These are phyloP conservation scores for Sinodicranocentrus sp. DNA, from an alignment of 2,888 invertebrate species.

Conservation along the genomic window DNA sequence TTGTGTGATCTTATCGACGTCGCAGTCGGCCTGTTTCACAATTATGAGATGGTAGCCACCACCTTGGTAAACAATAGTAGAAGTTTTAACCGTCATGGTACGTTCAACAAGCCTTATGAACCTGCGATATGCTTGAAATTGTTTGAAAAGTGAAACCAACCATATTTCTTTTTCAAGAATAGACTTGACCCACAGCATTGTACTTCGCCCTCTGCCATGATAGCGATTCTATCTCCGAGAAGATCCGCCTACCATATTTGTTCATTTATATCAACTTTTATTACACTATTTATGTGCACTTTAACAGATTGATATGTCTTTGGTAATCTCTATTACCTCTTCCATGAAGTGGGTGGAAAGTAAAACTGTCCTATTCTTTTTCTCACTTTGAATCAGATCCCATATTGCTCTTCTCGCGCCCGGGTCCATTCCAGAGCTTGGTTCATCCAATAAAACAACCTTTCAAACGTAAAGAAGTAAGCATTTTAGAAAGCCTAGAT, in stretches of 20 bases:
- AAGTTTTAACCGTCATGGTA: not conserved
- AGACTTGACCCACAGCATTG: constrained; percentile 89
- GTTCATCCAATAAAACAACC: constrained; percentile 80
- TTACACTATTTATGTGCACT: not conserved
- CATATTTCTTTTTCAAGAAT: constrained; percentile 88
- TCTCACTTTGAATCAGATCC: constrained; percentile 82
- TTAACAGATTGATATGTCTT: too few species aligned
- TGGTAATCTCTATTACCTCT: constrained; percentile 33
- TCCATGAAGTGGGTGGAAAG: constrained; percentile 84
- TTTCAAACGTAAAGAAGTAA: too few species aligned
- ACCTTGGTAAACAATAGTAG: constrained; percentile 77
- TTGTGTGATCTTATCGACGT: constrained; percentile 80
- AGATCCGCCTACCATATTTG: constrained; percentile 45
- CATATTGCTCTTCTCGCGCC: constrained; percentile 83
- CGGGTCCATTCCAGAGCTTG: constrained; percentile 80
- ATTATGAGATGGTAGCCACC: constrained; percentile 90
- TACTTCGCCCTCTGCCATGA: constrained; percentile 89
- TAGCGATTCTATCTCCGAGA: constrained; percentile 78
- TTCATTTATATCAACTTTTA: not conserved
- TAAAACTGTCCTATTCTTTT: constrained; percentile 88
- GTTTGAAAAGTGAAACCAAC: too few species aligned
- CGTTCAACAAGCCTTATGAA: not conserved
- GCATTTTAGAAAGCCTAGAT: too few species aligned
- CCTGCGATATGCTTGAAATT: too few species aligned
- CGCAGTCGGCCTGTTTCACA: constrained; percentile 81